A percentile compares a stretch with the other conserved stretches of the same genome.
phyloP scores from a whole-genome alignment of 2,113 vertebrate species.

The Otis tarda region DNA sequence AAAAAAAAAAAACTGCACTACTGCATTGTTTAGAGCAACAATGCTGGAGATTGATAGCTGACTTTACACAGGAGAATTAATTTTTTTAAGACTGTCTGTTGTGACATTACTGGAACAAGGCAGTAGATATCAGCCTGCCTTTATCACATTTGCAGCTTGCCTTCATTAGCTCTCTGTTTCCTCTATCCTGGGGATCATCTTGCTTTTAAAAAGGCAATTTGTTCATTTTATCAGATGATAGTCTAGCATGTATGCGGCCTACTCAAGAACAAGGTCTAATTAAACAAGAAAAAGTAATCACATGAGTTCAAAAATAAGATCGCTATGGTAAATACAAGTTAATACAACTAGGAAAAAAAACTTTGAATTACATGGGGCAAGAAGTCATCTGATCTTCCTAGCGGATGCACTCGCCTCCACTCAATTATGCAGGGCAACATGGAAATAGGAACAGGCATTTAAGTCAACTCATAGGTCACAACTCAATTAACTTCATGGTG shows the following conservation, averaged over 20 bases:
- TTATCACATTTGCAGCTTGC: background rate
- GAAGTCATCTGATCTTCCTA: background rate
- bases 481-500: background rate
- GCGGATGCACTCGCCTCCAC: background rate
- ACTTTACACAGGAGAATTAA: background rate
- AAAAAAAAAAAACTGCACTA: background rate
- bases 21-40: background rate
- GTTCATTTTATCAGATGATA: background rate
- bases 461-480: background rate
- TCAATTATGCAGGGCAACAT: background rate
- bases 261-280: background rate
- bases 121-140: background rate
- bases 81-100: background rate
- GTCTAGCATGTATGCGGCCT: background rate
- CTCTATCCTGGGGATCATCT: background rate
- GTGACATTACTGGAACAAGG: background rate
- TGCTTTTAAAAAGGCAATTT: background rate
- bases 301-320: background rate
- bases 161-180: background rate
- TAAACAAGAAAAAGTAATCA: background rate
- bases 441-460: background rate
- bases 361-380: background rate
- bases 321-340: background rate
- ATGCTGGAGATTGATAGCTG: background rate
- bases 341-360: background rate